These are phyloP conservation scores for Phataginus tricuspis DNA, from an alignment of 2,797 vertebrate species.

Conservation along the genomic window DNA sequence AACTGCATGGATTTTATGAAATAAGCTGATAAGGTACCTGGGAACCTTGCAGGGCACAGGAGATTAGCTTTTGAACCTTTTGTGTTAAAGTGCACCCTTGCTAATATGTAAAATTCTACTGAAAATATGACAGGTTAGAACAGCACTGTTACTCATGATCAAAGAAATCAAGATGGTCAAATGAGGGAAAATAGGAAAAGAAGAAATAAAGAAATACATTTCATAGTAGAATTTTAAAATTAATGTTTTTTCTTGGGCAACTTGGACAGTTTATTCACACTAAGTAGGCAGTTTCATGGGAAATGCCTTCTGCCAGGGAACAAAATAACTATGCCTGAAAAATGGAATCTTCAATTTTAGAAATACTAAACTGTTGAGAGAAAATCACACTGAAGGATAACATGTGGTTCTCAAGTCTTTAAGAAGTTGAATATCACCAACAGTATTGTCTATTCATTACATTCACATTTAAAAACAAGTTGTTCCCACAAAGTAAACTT, in stretches of 20 bases:
- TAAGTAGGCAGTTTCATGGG: slow-evolving; percentile 35
- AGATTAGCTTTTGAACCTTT: background rate
- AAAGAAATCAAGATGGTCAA: background rate
- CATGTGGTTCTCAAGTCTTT: background rate
- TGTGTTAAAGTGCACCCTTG: background rate
- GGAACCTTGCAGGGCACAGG: background rate
- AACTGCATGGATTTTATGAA: background rate
- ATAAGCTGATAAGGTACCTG: background rate
- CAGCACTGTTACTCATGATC: background rate
- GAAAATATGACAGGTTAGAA: slow-evolving; percentile 14
- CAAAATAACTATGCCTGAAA: slow-evolving; percentile 3
- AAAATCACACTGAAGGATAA: background rate
- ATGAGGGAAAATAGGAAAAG: background rate
- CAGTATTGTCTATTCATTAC: slow-evolving; percentile 1
- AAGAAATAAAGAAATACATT: slow-evolving; percentile 44
- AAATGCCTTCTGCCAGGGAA: slow-evolving; percentile 48
- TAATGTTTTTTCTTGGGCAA: background rate
- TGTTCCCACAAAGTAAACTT: background rate
- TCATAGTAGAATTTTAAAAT: background rate
- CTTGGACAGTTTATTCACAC: slow-evolving; percentile 30
- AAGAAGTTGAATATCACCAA: background rate
- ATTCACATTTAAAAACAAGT: background rate
- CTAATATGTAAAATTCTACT: background rate
- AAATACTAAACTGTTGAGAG: background rate
- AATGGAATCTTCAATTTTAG: background rate